Percentiles rank a stretch among this genome's conserved stretches.
Evolutionary conservation across 2,888 invertebrate genomes (phyloP).

Genomic region (Lasius platythorax): DNA sequence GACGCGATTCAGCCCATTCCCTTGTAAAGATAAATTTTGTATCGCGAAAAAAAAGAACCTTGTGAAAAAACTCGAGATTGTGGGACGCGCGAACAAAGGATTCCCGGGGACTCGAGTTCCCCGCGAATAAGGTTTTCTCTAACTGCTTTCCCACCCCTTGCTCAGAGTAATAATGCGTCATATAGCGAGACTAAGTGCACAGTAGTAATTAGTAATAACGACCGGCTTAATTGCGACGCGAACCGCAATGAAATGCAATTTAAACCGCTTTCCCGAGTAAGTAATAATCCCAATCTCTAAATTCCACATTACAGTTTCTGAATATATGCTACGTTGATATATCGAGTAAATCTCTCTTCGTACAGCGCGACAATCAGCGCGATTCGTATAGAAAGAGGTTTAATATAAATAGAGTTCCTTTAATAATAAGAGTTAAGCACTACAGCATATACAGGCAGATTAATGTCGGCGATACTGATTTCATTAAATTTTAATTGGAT

Average conservation of each 20-base stretch:
- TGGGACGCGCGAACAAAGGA: background rate
- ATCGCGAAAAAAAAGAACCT: constrained; percentile 2
- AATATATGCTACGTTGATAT: background rate
- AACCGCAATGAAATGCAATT: background rate
- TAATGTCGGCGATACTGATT: background rate
- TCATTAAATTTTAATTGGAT: background rate
- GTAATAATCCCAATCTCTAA: constrained; percentile 9
- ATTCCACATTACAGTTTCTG: constrained; percentile 17
- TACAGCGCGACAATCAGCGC: constrained; percentile 17
- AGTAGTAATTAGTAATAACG: constrained; percentile 47
- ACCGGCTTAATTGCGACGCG: constrained; percentile 25
- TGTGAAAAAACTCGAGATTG: background rate
- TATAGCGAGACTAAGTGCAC: background rate
- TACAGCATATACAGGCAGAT: background rate
- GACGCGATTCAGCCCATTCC: background rate
- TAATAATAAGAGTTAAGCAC: background rate
- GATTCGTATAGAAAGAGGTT: background rate
- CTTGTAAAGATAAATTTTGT: background rate
- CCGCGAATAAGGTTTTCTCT: constrained; percentile 5
- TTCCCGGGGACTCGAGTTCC: constrained; percentile 21
- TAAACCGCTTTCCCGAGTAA: background rate
- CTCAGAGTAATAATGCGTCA: constrained; percentile 30
- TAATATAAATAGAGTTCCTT: background rate
- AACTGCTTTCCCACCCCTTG: constrained; percentile 11
- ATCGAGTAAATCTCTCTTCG: constrained; percentile 25